Evolutionary conservation across 2,113 vertebrate genomes (phyloP).

Genomic region (Istiophorus platypterus): DNA sequence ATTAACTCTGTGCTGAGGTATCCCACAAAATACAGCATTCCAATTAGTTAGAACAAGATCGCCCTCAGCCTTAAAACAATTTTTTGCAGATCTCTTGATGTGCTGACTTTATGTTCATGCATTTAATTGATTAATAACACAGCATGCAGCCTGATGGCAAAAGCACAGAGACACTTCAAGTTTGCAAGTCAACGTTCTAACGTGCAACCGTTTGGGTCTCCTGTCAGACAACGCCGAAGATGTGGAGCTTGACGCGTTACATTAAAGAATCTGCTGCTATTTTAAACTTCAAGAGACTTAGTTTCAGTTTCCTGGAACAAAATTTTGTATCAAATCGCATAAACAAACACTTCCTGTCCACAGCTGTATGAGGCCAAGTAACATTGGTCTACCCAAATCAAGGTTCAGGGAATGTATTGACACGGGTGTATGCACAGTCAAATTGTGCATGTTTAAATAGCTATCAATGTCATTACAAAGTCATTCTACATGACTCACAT

Average conservation of each 20-base stretch:
- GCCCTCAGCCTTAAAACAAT: background rate
- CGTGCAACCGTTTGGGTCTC: slow-evolving; percentile 24
- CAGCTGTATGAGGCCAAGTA: background rate
- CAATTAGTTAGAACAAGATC: slow-evolving; percentile 44
- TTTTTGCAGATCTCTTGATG: slow-evolving; percentile 33
- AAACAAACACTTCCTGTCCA: slow-evolving; percentile 33
- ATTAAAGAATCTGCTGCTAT: slow-evolving; percentile 39
- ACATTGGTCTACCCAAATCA: background rate
- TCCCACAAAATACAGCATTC: slow-evolving; percentile 39
- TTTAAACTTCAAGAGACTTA: slow-evolving; percentile 31
- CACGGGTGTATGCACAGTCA: background rate
- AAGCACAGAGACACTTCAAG: slow-evolving; percentile 23
- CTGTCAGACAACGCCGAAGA: slow-evolving; percentile 20
- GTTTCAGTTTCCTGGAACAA: slow-evolving; percentile 48
- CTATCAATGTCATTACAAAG: background rate
- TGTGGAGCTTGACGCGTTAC: slow-evolving; percentile 11
- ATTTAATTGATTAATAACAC: slow-evolving; percentile 40
- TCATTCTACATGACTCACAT: slow-evolving; percentile 12
- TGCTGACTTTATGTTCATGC: slow-evolving; percentile 12
- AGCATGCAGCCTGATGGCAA: slow-evolving; percentile 27
- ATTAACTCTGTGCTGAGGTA: slow-evolving; percentile 50
- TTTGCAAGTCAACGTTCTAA: slow-evolving; percentile 34
- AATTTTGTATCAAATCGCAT: slow-evolving; percentile 1
- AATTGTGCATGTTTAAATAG: slow-evolving; percentile 7
- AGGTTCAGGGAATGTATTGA: background rate